These are phyloP conservation scores for Fundulus diaphanus DNA, from an alignment of 2,797 vertebrate genomes.

Conservation along the genomic window DNA sequence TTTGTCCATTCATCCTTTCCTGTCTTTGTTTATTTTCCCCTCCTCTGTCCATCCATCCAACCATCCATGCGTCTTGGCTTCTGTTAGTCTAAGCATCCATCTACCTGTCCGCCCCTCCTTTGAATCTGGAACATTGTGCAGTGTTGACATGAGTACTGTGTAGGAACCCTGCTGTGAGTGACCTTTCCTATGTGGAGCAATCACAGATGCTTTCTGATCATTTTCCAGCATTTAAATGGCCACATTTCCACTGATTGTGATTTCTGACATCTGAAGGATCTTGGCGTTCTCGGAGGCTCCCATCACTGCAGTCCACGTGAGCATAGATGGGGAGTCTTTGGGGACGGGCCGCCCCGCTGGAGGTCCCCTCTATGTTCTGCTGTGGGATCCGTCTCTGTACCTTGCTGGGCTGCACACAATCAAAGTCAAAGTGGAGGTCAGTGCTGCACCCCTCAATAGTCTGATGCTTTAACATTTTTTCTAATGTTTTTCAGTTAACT, in stretches of 20 bases:
- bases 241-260: background rate
- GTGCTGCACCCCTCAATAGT: background rate
- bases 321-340: constrained; percentile 83
- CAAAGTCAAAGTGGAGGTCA: constrained; percentile 89
- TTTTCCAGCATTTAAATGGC: no score
- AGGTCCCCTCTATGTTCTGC: constrained; percentile 89
- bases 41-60: no score
- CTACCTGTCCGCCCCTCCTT: no score
- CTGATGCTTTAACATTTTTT: background rate
- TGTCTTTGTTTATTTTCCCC: no score
- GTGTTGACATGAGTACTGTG: no score
- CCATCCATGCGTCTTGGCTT: no score
- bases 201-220: no score
- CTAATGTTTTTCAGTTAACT: background rate
- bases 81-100: no score
- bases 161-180: no score
- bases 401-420: constrained; percentile 88
- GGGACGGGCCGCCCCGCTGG: constrained; percentile 84
- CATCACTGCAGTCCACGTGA: constrained; percentile 86
- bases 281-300: constrained; percentile 91
- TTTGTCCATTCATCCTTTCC: no score
- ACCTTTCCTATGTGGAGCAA: background rate
- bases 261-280: constrained; percentile 76
- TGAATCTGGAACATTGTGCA: no score
- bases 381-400: constrained; percentile 90